Evolutionary conservation across 2,113 vertebrate species (phyloP), one percentile per base, ranked within the genome.

Genomic region (Pteruthius melanotis): DNA sequence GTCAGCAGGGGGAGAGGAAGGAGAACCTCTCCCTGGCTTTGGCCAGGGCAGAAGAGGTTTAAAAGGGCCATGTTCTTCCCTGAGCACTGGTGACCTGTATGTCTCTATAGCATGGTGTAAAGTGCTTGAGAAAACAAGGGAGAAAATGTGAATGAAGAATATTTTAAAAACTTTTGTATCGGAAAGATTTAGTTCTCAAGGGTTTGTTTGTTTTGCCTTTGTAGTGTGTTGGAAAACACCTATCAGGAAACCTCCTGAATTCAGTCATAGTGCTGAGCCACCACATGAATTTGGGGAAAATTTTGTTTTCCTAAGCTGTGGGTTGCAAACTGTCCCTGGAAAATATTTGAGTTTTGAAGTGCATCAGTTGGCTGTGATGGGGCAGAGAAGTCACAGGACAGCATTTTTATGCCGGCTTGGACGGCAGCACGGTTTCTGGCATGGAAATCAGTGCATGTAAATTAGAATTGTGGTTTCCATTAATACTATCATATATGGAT

Each of bases 401-500:
- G 71, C 78, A 83, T 95, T 95, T 92, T 89, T 95, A 70, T 91
- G 78, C 52, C 0, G 42, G 56, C 65, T 90, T 95, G 87, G 89
- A 89, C 15, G 0, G 83, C 89, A 93, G 76, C 74, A 49, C 13
- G 2, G 71, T 92, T 95, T 82, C 93, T 97, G 91, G 93, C 95
- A 96, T 85, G 52, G 77, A 90, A 91, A 91, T 52, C 52, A 15
- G 63, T 19, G 40, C 89, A 93, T 94, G 83, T 92, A 89, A 97
- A 94, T 96, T 84, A 94, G 90, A 81, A 56, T 71, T 95, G 94
- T 89, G 94, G 90, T 94, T 91, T 94, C 94, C 83, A 93, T 94
- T 52, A 94, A 95, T 96, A 83, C 95, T 95, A 90, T 94, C 95
- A 97, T 97, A 96, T 96, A 96, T 94, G 95, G 94, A 89, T 93